These are phyloP conservation scores for Stichopus chloronotus DNA, from an alignment of 35 echinoderm and acorn worm genomes.

Conservation along the genomic window DNA sequence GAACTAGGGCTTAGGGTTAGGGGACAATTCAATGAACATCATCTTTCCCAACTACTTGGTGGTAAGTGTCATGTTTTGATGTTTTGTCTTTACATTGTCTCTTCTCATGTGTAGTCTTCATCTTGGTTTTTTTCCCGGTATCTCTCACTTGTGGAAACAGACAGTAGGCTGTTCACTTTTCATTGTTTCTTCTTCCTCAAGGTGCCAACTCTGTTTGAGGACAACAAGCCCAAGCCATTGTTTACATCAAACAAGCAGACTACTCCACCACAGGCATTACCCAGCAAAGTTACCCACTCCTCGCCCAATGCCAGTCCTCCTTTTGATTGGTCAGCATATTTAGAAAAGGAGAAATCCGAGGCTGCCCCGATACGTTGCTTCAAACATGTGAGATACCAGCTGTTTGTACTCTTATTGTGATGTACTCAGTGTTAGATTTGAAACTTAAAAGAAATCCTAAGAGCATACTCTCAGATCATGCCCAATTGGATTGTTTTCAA, in stretches of 20 bases:
- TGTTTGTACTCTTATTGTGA: background rate
- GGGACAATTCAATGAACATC: too few relatives aligned
- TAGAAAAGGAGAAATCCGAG: conserved; percentile 71
- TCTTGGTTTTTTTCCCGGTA: background rate
- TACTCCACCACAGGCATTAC: background rate
- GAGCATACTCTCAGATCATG: too few relatives aligned
- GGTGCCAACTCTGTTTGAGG: conserved; percentile 93
- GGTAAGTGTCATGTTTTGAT: too few relatives aligned
- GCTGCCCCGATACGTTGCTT: conserved; percentile 89
- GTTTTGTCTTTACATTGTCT: background rate
- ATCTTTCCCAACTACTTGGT: too few relatives aligned
- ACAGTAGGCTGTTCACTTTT: conserved; percentile 10
- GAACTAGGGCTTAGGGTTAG: too few relatives aligned
- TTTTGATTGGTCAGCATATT: conserved; percentile 89
- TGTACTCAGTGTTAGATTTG: too few relatives aligned
- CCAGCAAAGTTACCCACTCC: conserved; percentile 3
- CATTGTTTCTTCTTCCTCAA: conserved; percentile 35
- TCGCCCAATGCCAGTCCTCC: background rate
- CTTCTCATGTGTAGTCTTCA: too few relatives aligned
- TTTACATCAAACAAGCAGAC: conserved; percentile 63
- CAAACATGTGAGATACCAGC: conserved; percentile 84
- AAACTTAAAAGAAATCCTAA: too few relatives aligned
- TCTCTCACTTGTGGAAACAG: background rate
- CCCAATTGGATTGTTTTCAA: too few relatives aligned
- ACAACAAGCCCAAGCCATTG: conserved; percentile 83